Evolutionary conservation across 37 sponge, comb jelly and placozoan species (phyloP).

Genomic region (Axinella damicornis): DNA sequence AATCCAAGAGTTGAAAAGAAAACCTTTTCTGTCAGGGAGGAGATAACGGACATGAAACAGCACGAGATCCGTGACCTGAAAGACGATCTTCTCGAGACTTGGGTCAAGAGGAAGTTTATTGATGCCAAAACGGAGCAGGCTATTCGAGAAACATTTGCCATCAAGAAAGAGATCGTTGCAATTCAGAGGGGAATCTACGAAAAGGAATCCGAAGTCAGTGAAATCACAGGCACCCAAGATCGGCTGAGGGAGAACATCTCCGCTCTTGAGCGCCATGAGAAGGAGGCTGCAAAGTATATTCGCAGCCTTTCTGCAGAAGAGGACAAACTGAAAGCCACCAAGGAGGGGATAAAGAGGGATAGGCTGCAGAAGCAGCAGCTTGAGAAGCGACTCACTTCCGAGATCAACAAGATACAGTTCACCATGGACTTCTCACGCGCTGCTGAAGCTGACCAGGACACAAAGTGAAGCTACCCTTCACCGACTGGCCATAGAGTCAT

Average conservation of each 20-base stretch:
- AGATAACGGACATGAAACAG: conserved; percentile 44
- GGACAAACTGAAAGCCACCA: conserved; percentile 70
- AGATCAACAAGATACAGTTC: conserved; percentile 31
- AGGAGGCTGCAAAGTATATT: conserved; percentile 87
- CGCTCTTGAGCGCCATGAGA: conserved; percentile 65
- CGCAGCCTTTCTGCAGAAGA: conserved; percentile 76
- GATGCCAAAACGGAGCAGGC: conserved; percentile 22
- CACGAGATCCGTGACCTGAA: conserved; percentile 31
- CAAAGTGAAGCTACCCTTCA: neutral
- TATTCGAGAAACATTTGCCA: conserved; percentile 22
- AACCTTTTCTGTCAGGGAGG: conserved; percentile 71
- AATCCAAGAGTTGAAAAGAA: conserved; percentile 79
- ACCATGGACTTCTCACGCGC: conserved; percentile 22
- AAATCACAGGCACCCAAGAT: conserved; percentile 65
- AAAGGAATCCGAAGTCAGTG: conserved; percentile 85
- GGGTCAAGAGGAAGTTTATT: conserved; percentile 38
- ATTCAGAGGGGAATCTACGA: conserved; percentile 45
- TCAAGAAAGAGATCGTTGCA: conserved; percentile 24
- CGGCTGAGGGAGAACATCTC: conserved; percentile 78
- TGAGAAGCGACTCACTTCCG: conserved; percentile 6
- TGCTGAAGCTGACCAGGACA: neutral
- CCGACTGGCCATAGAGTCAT: too few species aligned
- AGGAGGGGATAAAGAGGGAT: conserved; percentile 61
- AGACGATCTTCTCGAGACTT: conserved; percentile 20
- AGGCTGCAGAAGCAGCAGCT: conserved; percentile 59